phyloP scores from a whole-genome alignment of 2,113 vertebrate genomes.

The Tiliqua scincoides region DNA sequence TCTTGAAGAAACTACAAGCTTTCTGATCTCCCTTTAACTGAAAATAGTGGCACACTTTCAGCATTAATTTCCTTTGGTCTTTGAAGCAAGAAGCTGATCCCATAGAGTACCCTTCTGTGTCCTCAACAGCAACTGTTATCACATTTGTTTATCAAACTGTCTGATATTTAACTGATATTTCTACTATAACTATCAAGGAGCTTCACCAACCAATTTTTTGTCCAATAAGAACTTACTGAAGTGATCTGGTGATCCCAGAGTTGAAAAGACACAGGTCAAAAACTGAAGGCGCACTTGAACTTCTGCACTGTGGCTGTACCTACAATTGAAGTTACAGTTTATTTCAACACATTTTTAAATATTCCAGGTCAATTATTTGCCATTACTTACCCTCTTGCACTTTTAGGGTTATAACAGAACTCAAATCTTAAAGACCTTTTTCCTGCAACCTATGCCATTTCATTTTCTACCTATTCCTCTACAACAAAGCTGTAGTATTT shows the following conservation, averaged over 20 bases:
- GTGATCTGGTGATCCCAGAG: slow-evolving; percentile 96
- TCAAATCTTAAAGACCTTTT: not conserved
- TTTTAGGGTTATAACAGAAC: not conserved
- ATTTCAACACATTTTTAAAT: not conserved
- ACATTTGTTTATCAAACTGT: not conserved
- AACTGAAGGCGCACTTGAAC: slow-evolving; percentile 98
- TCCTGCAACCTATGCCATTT: not conserved
- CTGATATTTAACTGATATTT: not conserved
- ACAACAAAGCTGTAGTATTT: too few relatives aligned
- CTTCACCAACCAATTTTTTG: not conserved
- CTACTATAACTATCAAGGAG: not conserved
- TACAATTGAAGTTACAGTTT: slow-evolving; percentile 61
- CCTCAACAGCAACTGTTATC: too few relatives aligned
- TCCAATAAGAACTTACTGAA: slow-evolving; percentile 86
- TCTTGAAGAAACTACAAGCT: not conserved
- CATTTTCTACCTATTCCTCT: too few relatives aligned
- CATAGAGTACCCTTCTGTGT: not conserved
- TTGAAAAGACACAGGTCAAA: slow-evolving; percentile 98
- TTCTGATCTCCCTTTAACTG: not conserved
- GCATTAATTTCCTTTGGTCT: not conserved
- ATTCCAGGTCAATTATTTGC: not conserved
- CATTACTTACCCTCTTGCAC: not conserved
- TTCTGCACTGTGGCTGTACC: slow-evolving; percentile 97
- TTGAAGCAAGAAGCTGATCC: not conserved
- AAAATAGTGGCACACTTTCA: too few relatives aligned